Evolutionary conservation across 2,797 vertebrate species (phyloP), one percentile per base, ranked within the genome.

Genomic region (Falco rusticolus): DNA sequence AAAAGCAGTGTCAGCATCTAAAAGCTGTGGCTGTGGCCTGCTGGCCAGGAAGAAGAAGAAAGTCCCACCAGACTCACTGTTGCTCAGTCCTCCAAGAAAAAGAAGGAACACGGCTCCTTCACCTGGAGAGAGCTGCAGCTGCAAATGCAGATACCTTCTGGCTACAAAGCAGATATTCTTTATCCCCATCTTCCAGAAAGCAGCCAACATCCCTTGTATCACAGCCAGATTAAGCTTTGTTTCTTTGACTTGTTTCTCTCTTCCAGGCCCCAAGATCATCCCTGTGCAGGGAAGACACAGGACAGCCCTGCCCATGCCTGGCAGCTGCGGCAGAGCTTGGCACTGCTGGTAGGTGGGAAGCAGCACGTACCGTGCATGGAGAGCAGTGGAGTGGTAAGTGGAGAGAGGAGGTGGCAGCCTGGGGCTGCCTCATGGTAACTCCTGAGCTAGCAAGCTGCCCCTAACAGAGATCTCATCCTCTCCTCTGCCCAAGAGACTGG

Each of bases 281-380:
- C n/a, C 33, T 26, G 12, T 26, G 14, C 28, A 24, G 56, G 39
- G 41, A 34, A 51, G 25, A 74, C 57, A 19, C 53, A 57, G 37
- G 43, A 9, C 31, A 53, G 17, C 47, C 31, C 22, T 83, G 61
- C 53, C 51, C 43, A 29, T 28, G 19, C 76, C 78, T 82, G 54
- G 61, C 64, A 90, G 53, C 50, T 0, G 0, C 17, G 29, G 29
- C 8, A 61, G 37, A 64, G 34, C 61, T 71, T 33, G 45, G 65
- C 50, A 9, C 9, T 61, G 57, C 69, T 31, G 33, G 45, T 19
- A 57, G 31, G 18, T 13, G 14, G 47, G 45, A 90, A 50, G 56
- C 3, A 11, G 18, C 2, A 2, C 39, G 60, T 3, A 1, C 24
- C 19, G 8, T 2, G 41, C n/a, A 53, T 26, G 60, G 29, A 11